Evolutionary conservation across 2,113 vertebrate species (phyloP), one percentile per base, ranked within the genome.

Genomic region (Pipa parva): DNA sequence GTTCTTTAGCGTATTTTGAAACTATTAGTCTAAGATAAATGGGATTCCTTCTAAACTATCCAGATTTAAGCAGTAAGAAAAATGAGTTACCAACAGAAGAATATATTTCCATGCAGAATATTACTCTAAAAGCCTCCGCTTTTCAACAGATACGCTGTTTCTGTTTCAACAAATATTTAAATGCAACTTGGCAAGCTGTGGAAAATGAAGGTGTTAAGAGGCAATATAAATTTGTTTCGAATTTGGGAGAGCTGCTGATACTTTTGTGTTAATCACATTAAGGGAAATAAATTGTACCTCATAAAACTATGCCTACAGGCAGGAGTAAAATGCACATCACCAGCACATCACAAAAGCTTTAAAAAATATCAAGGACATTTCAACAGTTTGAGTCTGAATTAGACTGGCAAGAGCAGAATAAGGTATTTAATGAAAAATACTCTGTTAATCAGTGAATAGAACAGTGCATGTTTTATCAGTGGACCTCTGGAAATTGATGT

Each of bases 181-280:
- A 51, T 37, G 55, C n/a, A 50, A 29, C 56, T 27, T 31, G n/a
- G 33, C 33, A 42, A 20, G 45, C 57, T 31, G 26, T 36, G 52
- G 66, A 61, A 61, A 61, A 22, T 20, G 22, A 70, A 70, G 26
- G 22, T 29, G 33, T 59, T 68, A 61, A 70, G 24, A 45, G 13
- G 58, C 57, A 25, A 42, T 70, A 54, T 52, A 61, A 60, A 70
- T 29, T 45, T n/a, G 31, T 52, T 13, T 33, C 31, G 46, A 51
- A 61, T 61, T 70, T 70, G 66, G 66, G 61, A 45, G 46, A 28
- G 66, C 49, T 70, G 60, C 58, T 42, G 66, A 54, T 54, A 15
- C 49, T 26, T 60, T 70, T 52, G 48, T 70, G 57, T 70, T 70
- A 70, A 70, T 70, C 48, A 70, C 66, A 70, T 70, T 69, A 70